Evolutionary conservation across 2,113 vertebrate species (phyloP), one percentile per base, ranked within the genome.

Genomic region (Podocnemis expansa): DNA sequence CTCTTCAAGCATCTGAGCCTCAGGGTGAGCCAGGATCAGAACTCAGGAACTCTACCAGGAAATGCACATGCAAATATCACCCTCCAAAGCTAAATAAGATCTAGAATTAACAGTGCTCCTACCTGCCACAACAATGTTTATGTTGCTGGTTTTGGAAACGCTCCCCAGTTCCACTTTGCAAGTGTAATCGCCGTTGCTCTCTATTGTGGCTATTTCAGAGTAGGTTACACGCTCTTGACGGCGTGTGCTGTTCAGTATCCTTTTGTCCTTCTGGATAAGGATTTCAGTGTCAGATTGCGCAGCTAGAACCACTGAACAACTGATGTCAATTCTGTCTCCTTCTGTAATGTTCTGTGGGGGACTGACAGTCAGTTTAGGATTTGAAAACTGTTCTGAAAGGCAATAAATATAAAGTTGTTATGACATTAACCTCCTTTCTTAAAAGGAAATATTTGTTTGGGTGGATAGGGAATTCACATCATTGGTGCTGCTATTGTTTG

Each of bases 161-260:
- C 93, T 94, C 41, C 93, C 96, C 54, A 97, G 94, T 56, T 98
- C 98, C 67, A 97, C 98, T 85, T 98, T 98, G 95, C 98, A 98
- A 0, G 95, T 95, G 76, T 98, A 98, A 85, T 97, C 96, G 67
- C 98, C 98, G 4, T 80, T 98, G 82, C 98, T 89, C 52, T 97
- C 97, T 10, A 96, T 82, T 38, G 85, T 95, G 91, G 98, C 98
- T 93, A 97, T 47, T 8, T 93, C 55, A 1, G 96, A 97, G 80
- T 98, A 98, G 34, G 82, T 80, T 22, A 97, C 45, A 49, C 41
- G 4, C 0, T 17, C 56, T 67, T 80, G 3, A 0, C 92, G 22
- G 24, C 2, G 95, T 24, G 93, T 90, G 84, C 95, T 94, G 0
- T 94, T 97, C 76, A 98, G 93, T 38, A 98, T 98, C 1, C 12